Conservation (phyloP, 2,113 vertebrate species). For the Pluvialis apricaria region DNA sequence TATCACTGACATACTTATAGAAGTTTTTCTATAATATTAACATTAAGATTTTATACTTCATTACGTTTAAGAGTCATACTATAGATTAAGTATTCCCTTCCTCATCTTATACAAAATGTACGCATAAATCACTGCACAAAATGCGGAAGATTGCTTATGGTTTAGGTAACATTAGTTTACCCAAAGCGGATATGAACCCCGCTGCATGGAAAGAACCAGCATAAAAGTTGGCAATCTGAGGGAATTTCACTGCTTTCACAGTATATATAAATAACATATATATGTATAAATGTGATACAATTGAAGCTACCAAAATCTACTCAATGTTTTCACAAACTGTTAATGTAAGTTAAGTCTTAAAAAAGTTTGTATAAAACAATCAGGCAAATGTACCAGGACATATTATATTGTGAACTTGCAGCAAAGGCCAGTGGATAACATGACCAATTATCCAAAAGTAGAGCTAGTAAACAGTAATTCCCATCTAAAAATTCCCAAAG, state of each 20-base stretch:
- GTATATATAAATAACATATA: neutral
- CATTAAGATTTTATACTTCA: neutral
- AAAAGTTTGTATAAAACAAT: neutral
- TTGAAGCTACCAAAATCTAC: neutral
- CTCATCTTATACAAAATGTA: neutral
- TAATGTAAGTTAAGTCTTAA: neutral
- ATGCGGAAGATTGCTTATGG: neutral
- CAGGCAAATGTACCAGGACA: neutral
- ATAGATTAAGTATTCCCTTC: neutral
- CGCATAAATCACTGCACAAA: neutral
- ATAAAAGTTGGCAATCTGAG: neutral
- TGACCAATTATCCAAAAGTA: neutral
- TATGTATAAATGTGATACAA: neutral
- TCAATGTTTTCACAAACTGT: neutral
- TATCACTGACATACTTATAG: too few relatives aligned
- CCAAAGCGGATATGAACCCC: neutral
- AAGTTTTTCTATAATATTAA: too few relatives aligned
- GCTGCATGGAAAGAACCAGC: neutral
- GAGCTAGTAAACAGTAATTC: neutral
- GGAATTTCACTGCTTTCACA: neutral
- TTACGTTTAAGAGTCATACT: neutral
- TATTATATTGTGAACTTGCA: neutral
- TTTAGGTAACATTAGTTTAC: neutral
- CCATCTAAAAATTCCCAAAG: neutral
- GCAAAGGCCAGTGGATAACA: neutral